These are phyloP conservation scores for Pogonocichla stellata DNA, from an alignment of 2,113 vertebrate genomes.

Conservation along the genomic window DNA sequence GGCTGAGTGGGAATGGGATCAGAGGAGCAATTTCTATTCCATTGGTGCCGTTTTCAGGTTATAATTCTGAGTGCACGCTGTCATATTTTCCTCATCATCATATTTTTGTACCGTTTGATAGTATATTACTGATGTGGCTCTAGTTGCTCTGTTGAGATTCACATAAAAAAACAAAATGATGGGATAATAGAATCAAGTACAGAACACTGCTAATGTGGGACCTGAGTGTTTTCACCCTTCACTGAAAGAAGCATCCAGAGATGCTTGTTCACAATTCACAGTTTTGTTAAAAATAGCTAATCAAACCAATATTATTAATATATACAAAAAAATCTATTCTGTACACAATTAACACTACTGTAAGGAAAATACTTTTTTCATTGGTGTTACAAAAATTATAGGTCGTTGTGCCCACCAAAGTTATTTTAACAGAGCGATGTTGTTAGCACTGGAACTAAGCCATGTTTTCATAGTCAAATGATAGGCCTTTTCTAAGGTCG, in stretches of 20 bases:
- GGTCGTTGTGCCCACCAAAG: neutral
- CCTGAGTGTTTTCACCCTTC: neutral
- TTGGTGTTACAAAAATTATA: conserved; percentile 14
- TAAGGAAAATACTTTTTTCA: conserved; percentile 14
- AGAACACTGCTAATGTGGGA: neutral
- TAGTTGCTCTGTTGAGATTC: neutral
- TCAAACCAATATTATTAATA: conserved; percentile 12
- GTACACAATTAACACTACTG: neutral
- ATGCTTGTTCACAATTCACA: neutral
- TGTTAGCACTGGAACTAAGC: conserved; percentile 57
- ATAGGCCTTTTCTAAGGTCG: conserved; percentile 22
- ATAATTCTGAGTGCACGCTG: neutral
- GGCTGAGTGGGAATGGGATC: neutral
- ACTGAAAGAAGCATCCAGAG: neutral
- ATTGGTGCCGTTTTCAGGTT: neutral
- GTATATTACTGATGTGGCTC: neutral
- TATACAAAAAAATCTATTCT: neutral
- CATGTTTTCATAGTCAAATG: conserved; percentile 62
- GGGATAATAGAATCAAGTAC: neutral
- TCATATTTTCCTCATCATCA: neutral
- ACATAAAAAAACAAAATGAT: neutral
- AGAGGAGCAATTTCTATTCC: neutral
- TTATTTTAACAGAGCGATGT: conserved; percentile 40
- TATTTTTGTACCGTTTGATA: neutral
- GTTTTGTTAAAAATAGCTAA: neutral